Evolutionary conservation across 1,140 invertebrate genomes (phyloP).

Genomic region (Neoseiulus cucumeris): DNA sequence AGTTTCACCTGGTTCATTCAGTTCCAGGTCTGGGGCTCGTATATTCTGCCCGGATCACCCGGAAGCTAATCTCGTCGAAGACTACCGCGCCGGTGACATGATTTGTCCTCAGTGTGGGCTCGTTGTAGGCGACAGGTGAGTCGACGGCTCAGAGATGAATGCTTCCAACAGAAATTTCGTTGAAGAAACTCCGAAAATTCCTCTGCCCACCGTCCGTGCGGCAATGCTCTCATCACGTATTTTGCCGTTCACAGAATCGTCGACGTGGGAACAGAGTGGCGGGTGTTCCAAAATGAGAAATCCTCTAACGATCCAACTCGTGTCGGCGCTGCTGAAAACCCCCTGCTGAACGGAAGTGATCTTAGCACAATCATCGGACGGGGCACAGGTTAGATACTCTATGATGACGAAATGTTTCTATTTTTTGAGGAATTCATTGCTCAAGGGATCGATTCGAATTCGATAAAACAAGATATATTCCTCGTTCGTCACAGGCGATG

Average conservation of each 20-base stretch:
- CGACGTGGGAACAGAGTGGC: constrained; percentile 99
- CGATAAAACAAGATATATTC: no score
- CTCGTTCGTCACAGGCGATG: constrained; percentile 54
- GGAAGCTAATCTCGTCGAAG: constrained; percentile 83
- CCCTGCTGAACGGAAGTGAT: constrained; percentile 80
- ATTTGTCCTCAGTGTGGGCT: constrained; percentile 97
- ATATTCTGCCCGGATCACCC: constrained; percentile 81
- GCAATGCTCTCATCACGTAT: neutral
- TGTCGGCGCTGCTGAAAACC: constrained; percentile 77
- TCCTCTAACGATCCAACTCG: constrained; percentile 87
- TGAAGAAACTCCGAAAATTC: neutral
- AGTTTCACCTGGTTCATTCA: no score
- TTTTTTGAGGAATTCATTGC: no score
- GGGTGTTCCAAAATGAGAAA: constrained; percentile 98
- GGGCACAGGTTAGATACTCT: constrained; percentile 51
- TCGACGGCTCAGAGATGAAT: constrained; percentile 3
- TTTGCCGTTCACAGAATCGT: constrained; percentile 48
- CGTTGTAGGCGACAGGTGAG: constrained; percentile 89
- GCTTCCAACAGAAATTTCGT: neutral
- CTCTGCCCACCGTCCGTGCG: no score
- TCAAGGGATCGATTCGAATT: no score
- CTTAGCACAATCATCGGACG: constrained; percentile 92
- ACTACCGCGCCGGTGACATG: constrained; percentile 94
- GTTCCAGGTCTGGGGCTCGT: neutral
- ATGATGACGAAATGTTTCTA: no score